Evolutionary conservation across 2,797 vertebrate species (phyloP).

Genomic region (Pelobates cultripes): DNA sequence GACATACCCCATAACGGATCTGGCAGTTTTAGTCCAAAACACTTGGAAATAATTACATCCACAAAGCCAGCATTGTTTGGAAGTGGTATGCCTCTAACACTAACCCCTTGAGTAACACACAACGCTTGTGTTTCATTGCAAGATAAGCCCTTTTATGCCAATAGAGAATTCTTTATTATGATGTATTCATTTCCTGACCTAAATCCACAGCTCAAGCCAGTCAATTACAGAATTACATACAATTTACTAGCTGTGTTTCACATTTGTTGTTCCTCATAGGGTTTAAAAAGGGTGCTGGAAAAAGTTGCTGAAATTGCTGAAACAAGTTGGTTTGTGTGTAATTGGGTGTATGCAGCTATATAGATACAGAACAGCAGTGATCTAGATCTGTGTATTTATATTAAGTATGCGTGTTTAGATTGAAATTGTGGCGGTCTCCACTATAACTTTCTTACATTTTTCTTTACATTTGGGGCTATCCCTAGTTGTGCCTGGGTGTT

Average conservation of each 20-base stretch:
- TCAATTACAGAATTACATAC: constrained; percentile 26
- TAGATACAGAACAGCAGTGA: too few species aligned
- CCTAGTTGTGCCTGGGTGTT: too few species aligned
- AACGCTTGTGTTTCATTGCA: constrained; percentile 51
- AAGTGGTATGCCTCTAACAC: constrained; percentile 47
- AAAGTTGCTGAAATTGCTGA: constrained; percentile 1
- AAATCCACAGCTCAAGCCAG: constrained; percentile 36
- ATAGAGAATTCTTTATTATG: constrained; percentile 42
- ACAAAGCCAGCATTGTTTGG: constrained; percentile 52
- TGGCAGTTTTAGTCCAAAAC: constrained; percentile 41
- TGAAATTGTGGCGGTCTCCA: too few species aligned
- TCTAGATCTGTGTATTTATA: too few species aligned
- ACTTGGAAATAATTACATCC: constrained; percentile 54
- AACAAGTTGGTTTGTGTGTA: neutral
- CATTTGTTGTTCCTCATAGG: constrained; percentile 12
- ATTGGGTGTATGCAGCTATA: too few species aligned
- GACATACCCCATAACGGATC: constrained; percentile 39
- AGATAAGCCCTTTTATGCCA: constrained; percentile 44
- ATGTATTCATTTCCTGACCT: constrained; percentile 51
- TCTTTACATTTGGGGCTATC: too few species aligned
- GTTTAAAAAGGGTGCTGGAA: neutral
- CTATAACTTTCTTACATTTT: too few species aligned
- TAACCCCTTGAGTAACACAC: constrained; percentile 34
- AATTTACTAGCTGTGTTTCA: constrained; percentile 18
- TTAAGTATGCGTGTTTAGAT: too few species aligned